A percentile compares a stretch with the other conserved stretches of the same genome.
Conservation (phyloP, 2,888 invertebrate genomes). For the Drosophila seclusa region DNA sequence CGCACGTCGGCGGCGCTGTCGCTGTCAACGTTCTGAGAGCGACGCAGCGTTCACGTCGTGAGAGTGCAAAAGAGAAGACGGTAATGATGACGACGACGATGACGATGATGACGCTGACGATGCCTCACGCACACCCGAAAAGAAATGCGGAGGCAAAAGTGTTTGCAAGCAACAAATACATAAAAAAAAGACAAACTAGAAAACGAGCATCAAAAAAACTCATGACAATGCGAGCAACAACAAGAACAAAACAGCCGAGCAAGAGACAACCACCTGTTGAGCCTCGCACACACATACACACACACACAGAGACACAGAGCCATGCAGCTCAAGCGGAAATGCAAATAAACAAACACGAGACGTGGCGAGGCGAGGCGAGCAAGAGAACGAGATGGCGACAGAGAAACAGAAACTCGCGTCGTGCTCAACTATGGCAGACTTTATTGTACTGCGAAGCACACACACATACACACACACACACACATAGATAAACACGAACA, state of each 20-base stretch:
- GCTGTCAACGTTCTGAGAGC: conserved; percentile 43
- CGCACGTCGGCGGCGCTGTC: conserved; percentile 33
- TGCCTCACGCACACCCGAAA: conserved; percentile 52
- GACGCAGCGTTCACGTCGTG: conserved; percentile 44
- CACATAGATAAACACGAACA: background rate
- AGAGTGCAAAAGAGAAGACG: conserved; percentile 73
- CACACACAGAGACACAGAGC: conserved; percentile 39
- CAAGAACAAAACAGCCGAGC: conserved; percentile 38
- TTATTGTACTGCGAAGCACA: conserved; percentile 53
- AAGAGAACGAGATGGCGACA: conserved; percentile 45
- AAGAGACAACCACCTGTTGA: conserved; percentile 78
- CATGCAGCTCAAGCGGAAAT: conserved; percentile 80
- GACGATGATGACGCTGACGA: conserved; percentile 32
- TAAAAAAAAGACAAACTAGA: conserved; percentile 68
- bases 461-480: conserved; percentile 23
- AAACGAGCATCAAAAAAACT: conserved; percentile 71
- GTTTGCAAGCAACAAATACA: conserved; percentile 71
- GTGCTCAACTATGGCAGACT: conserved; percentile 56
- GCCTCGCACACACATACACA: conserved; percentile 39
- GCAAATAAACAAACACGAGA: conserved; percentile 81
- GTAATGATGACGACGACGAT: conserved; percentile 42
- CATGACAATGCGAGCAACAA: conserved; percentile 58
- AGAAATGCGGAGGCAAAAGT: conserved; percentile 74
- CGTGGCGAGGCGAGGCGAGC: conserved; percentile 35
- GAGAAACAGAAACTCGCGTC: conserved; percentile 66